Base-by-base conservation (phyloP, 2,113 vertebrate genomes). In the Hucho hucho region DNA sequence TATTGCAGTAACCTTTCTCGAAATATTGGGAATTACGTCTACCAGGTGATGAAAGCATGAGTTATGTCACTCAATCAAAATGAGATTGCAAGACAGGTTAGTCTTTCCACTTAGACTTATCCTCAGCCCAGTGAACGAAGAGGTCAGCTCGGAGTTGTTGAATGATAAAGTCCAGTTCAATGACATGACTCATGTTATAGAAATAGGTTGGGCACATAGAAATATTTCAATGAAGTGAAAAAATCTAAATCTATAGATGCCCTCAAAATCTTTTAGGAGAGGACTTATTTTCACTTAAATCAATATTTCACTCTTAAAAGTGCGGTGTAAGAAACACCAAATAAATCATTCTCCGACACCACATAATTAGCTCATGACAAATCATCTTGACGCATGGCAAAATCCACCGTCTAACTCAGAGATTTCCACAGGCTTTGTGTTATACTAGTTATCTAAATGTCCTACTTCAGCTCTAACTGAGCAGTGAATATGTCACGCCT, bases 11-110 rank as follows among this genome's bases (percentile, higher is more conserved):
- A 80, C 75, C 83, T 84, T 82, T 28, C 49, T 75, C 84, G 85
- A 83, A 86, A 87, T 73, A 11, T 43, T 43, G 46, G 66, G 56
- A 64, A 32, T 3, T 70, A 22, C 1, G 61, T 13, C 58, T 89
- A 83, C 81, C 86, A 82, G 80, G 77, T 75, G 83, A 88, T 81
- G 79, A 85, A 83, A 80, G 78, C 70, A 6, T 20, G 70, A 75
- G 77, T 71, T 77, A 56, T 72, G 69, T 63, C 75, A 22, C 78
- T 87, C 81, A 75, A 28, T 86, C 82, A 83, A 24, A 11, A 43
- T 66, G 29, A 53, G 75, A 65, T 53, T 75, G 24, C 13, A 1
- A 1, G 64, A 61, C 72, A 28, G 37, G 43, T 18, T 0, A 0
- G n/a, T 64, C 74, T 43, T 72, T 72, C 74, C 22, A 73, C 6